Base-by-base conservation (phyloP, 2,113 vertebrate genomes). In the Sprattus sprattus region DNA sequence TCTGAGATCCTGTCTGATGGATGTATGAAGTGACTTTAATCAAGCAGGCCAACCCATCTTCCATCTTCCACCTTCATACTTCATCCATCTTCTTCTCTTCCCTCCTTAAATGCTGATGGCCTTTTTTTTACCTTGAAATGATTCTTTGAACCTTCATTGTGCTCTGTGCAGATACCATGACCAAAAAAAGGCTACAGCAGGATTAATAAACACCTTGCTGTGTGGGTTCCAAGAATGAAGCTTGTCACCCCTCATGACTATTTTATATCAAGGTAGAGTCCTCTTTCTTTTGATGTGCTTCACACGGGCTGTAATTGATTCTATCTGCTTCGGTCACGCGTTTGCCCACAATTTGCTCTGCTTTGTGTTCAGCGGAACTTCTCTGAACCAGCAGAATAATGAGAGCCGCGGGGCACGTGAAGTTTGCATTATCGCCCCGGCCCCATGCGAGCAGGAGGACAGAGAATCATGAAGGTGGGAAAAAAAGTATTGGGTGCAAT, bases 251-350 rank as follows among this genome's bases (percentile, higher is more conserved):
- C 15, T 18, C 86, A 83, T 86, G 85, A 87, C 82, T 92, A 84
- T 90, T 90, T 90, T 91, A 90, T 93, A 87, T 93, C 87, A 90
- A 92, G 90, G 92, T 90, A 92, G 85, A 91, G 88, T 87, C 87
- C 90, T 82, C 81, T 85, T 89, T 90, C 92, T 93, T 93, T 92
- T 94, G 92, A 95, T 94, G 92, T 93, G 89, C 4, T 90, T 91
- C 90, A 87, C 88, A 90, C 89, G 81, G 28, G 45, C 75, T 81
- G 89, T 94, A 94, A 95, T 94, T 93, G 93, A 94, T 95, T 95
- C 90, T 87, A 81, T 90, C 91, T 84, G 86, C 91, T 90, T 85
- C 91, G 87, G 88, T 93, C 91, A 93, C 89, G 93, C 93, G 89
- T 90, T 92, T 90, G 89, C 92, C 90, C 82, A 89, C 93, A 90